These are phyloP conservation scores for Leptosomus discolor DNA, from an alignment of 2,113 vertebrate species.

Conservation along the genomic window DNA sequence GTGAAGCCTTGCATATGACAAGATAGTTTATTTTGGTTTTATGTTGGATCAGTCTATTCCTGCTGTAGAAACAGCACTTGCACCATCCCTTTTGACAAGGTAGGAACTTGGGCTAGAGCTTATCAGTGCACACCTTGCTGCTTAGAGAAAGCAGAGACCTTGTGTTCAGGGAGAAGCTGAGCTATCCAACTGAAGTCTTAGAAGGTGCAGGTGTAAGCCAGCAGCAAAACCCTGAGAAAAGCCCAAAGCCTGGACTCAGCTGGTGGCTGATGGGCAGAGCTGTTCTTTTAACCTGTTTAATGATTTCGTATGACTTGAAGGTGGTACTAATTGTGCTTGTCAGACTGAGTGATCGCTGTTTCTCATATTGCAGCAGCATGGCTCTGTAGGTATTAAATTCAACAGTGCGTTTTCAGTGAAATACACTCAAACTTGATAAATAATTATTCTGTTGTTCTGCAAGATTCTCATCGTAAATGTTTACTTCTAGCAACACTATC, in stretches of 20 bases:
- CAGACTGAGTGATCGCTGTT: background rate
- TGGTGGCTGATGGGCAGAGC: background rate
- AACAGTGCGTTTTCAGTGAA: background rate
- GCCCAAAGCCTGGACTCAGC: background rate
- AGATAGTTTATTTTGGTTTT: background rate
- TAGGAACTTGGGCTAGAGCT: background rate
- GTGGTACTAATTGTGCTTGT: background rate
- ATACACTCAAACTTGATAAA: background rate
- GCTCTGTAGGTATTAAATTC: background rate
- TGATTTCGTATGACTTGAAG: background rate
- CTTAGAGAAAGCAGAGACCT: background rate
- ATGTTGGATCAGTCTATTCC: background rate
- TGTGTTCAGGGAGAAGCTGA: background rate
- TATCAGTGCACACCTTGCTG: background rate
- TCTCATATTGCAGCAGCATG: background rate
- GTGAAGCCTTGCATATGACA: background rate
- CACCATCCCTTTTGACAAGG: background rate
- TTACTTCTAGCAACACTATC: constrained; percentile 86
- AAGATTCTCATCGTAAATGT: constrained; percentile 47
- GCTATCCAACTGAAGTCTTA: background rate
- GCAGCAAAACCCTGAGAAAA: background rate
- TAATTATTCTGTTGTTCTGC: constrained; percentile 37
- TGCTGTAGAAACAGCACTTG: background rate
- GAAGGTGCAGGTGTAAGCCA: background rate
- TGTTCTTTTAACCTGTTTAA: background rate